A percentile compares a stretch with the other conserved stretches of the same genome.
phyloP scores from a whole-genome alignment of 2,888 invertebrate species.

The Heliconius cydno region DNA sequence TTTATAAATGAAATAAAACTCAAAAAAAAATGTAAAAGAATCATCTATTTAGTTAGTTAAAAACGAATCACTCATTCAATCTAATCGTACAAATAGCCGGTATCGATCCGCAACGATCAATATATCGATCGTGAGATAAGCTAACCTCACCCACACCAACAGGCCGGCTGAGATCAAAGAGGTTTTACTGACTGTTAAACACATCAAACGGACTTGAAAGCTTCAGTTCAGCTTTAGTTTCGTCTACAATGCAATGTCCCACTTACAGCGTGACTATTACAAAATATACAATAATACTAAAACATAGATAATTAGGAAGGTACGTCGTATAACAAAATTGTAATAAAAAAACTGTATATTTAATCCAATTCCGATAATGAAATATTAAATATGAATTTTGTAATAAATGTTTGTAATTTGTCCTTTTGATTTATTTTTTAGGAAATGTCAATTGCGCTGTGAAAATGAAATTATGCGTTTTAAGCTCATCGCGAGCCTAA shows the following conservation, averaged over 20 bases:
- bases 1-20: too few species aligned
- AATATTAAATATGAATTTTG: too few species aligned
- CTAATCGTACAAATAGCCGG: not conserved
- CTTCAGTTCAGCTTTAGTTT: not conserved
- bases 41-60: not conserved
- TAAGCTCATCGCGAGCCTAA: too few species aligned
- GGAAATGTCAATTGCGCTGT: too few species aligned
- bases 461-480: too few species aligned
- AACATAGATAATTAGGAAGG: not conserved
- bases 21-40: not conserved
- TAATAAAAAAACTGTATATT: too few species aligned
- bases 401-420: too few species aligned
- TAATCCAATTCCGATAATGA: too few species aligned
- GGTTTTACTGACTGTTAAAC: constrained; percentile 34
- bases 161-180: constrained; percentile 37
- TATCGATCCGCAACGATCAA: constrained; percentile 17
- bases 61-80: not conserved
- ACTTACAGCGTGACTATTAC: constrained; percentile 5
- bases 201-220: constrained; percentile 40
- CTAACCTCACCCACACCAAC: not conserved
- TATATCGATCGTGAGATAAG: constrained; percentile 18
- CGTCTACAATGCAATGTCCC: constrained; percentile 30
- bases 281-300: constrained; percentile 13
- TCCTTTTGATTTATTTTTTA: too few species aligned
- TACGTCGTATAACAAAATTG: not conserved